Conservation (phyloP, 2,113 vertebrate species). For the Rattus norvegicus region DNA sequence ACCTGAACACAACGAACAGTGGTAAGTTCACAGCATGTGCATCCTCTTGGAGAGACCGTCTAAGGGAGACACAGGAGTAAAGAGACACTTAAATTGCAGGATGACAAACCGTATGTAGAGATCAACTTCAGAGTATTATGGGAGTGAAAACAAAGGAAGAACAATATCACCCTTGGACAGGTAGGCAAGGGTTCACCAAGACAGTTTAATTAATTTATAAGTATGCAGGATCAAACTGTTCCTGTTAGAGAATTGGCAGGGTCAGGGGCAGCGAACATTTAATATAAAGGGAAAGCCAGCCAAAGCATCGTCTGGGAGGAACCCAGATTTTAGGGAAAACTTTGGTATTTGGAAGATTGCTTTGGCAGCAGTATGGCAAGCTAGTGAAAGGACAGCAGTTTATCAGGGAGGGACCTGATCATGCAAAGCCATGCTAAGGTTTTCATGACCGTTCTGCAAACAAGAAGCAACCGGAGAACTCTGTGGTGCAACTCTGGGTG, state of each 20-base stretch:
- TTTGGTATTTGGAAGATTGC: neutral
- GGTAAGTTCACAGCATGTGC: neutral
- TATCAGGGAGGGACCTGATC: neutral
- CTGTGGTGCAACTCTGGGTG: neutral
- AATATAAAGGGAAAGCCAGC: neutral
- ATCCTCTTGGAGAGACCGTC: neutral
- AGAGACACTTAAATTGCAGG: neutral
- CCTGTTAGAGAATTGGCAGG: neutral
- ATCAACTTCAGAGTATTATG: neutral
- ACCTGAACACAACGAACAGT: neutral
- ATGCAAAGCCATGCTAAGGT: neutral
- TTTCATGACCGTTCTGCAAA: neutral
- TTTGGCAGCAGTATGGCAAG: neutral
- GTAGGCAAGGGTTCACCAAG: neutral
- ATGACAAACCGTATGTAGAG: neutral
- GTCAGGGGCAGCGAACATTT: neutral
- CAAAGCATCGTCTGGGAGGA: neutral
- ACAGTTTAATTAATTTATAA: neutral
- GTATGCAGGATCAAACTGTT: neutral
- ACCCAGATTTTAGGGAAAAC: neutral
- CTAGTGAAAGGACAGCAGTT: neutral
- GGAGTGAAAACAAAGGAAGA: neutral
- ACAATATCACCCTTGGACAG: neutral
- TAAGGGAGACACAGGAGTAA: neutral
- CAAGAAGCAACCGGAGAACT: neutral